These are phyloP conservation scores for Danaus plexippus DNA, from an alignment of 1,140 invertebrate genomes.

Conservation along the genomic window DNA sequence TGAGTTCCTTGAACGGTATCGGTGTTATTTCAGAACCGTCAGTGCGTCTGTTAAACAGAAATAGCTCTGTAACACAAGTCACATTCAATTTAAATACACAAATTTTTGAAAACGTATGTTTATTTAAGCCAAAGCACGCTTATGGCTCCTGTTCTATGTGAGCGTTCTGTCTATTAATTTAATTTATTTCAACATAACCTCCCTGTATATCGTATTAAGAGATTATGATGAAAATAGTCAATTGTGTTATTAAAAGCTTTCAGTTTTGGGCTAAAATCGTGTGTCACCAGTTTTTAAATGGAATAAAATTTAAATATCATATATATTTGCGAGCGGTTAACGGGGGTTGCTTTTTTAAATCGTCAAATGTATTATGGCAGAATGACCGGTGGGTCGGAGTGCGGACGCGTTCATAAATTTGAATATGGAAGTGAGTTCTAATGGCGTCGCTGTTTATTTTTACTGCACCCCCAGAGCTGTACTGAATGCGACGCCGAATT, in stretches of 20 bases:
- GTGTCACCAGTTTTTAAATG: no score
- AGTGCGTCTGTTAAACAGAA: constrained; percentile 63
- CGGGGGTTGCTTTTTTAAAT: constrained; percentile 56
- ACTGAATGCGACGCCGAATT: constrained; percentile 70
- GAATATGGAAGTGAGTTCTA: constrained; percentile 72
- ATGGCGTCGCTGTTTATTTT: constrained; percentile 71
- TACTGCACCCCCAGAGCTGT: constrained; percentile 67
- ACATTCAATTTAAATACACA: constrained; percentile 70
- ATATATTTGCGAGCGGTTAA: constrained; percentile 30
- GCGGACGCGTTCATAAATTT: constrained; percentile 69
- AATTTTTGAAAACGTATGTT: constrained; percentile 70
- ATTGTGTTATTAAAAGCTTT: background rate
- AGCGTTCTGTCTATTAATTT: constrained; percentile 23
- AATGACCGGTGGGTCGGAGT: constrained; percentile 45
- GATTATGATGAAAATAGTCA: background rate
- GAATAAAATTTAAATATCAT: no score
- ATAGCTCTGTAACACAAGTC: constrained; percentile 67
- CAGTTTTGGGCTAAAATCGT: no score
- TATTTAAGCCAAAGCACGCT: constrained; percentile 64
- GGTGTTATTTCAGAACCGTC: constrained; percentile 67
- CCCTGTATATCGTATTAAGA: background rate
- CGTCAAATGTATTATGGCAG: constrained; percentile 56
- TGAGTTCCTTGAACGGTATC: constrained; percentile 50
- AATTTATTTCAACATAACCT: constrained; percentile 15
- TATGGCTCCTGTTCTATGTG: constrained; percentile 22